Conservation (phyloP, 53 echinoderm and acorn worm genomes). For the Antedon mediterranea region DNA sequence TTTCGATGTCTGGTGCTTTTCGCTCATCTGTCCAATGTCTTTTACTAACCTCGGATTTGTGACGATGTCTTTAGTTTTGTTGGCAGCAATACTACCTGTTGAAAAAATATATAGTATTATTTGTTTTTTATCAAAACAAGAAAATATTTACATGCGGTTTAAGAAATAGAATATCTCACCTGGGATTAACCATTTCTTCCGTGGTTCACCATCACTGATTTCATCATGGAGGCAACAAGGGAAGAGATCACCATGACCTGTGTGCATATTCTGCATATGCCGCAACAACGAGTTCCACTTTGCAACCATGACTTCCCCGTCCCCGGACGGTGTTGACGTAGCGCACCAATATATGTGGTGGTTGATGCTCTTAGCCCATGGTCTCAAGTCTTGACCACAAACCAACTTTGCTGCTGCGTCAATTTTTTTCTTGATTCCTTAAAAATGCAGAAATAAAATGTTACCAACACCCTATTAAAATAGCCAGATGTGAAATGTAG, state of each 20-base stretch:
- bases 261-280: constrained; percentile 9
- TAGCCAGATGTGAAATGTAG: too few species aligned
- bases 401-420: constrained; percentile 4
- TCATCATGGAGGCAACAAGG: not conserved
- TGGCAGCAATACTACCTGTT: not conserved
- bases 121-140: too few species aligned
- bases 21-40: not conserved
- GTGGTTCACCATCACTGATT: not conserved
- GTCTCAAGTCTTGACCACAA: not conserved
- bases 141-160: too few species aligned
- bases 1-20: not conserved
- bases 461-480: too few species aligned
- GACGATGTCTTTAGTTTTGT: not conserved
- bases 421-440: constrained; percentile 13
- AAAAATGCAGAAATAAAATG: not conserved
- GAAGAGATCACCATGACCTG: not conserved
- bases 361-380: constrained; percentile 22
- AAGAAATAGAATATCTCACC: not conserved
- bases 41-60: not conserved
- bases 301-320: constrained; percentile 26
- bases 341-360: constrained; percentile 52
- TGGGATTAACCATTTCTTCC: not conserved
- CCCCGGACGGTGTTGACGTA: constrained; percentile 28
- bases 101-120: not conserved
- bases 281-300: constrained; percentile 24